Percentiles rank a stretch among this genome's conserved stretches.
Conservation (phyloP, 2,797 vertebrate genomes). For the Bradypus variegatus region DNA sequence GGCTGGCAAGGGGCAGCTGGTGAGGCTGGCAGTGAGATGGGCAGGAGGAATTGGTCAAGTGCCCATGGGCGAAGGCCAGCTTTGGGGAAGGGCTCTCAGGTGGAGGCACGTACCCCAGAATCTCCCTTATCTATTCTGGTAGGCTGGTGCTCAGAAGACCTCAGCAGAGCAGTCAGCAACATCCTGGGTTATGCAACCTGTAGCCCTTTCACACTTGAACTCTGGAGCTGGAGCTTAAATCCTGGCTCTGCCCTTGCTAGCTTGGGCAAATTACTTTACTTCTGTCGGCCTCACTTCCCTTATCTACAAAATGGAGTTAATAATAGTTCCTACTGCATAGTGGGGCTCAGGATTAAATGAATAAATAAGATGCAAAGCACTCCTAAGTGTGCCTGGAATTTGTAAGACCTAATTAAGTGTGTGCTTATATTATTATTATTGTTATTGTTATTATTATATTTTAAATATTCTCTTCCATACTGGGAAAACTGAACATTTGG, state of each 20-base stretch:
- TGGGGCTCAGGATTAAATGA: neutral
- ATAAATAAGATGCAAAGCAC: neutral
- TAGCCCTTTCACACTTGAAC: neutral
- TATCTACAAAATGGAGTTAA: neutral
- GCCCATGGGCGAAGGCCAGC: neutral
- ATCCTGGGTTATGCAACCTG: neutral
- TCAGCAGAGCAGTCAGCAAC: neutral
- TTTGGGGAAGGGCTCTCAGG: neutral
- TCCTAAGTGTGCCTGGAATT: neutral
- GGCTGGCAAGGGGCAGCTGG: slow-evolving; percentile 54
- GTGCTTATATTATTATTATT: neutral
- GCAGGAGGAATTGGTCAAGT: slow-evolving; percentile 26
- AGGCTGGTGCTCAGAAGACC: neutral
- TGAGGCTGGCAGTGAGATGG: slow-evolving; percentile 26
- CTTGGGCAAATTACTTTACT: neutral
- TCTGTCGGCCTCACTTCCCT: neutral
- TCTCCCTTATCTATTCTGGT: neutral
- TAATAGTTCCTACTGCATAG: neutral
- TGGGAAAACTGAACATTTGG: neutral
- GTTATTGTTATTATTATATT: neutral
- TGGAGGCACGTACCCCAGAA: rapidly evolving
- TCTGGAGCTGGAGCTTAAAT: neutral
- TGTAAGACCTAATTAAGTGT: neutral
- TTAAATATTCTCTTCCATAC: neutral
- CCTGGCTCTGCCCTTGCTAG: neutral